Percentiles rank a stretch among this genome's conserved stretches.
These are phyloP conservation scores for Conomelus anceps DNA, from an alignment of 2,888 invertebrate species.

Conservation along the genomic window DNA sequence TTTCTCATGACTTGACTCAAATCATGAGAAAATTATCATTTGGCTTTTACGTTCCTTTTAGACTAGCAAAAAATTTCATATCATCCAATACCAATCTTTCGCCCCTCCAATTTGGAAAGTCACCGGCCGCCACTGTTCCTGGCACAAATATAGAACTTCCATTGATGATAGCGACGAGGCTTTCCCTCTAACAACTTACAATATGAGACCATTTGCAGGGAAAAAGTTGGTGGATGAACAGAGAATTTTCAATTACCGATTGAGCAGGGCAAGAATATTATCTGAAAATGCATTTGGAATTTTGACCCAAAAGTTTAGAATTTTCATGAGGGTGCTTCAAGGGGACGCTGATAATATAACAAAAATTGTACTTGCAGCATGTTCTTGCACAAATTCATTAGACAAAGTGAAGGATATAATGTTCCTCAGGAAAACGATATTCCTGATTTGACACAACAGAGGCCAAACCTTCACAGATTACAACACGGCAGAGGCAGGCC, in stretches of 20 bases:
- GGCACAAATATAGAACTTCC: not conserved
- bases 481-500: not conserved
- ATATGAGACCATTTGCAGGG: slow-evolving; percentile 19
- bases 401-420: not conserved
- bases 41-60: too few species aligned
- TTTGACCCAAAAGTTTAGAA: slow-evolving; percentile 5
- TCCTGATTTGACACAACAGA: not conserved
- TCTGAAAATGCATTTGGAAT: slow-evolving; percentile 25
- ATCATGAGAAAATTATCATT: too few species aligned
- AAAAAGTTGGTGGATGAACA: not conserved
- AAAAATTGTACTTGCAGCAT: not conserved
- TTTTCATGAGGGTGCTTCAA: not conserved
- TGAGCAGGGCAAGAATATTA: slow-evolving; percentile 15
- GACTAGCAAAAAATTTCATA: too few species aligned
- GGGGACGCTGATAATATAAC: not conserved
- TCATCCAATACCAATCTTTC: too few species aligned
- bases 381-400: not conserved
- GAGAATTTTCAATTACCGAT: slow-evolving; percentile 21
- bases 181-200: slow-evolving; percentile 14
- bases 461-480: not conserved
- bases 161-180: not conserved
- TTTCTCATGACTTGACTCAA: too few species aligned
- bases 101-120: too few species aligned
- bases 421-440: not conserved
- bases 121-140: too few species aligned